Conservation (phyloP, 2,113 vertebrate genomes). For the Strix aluco region DNA sequence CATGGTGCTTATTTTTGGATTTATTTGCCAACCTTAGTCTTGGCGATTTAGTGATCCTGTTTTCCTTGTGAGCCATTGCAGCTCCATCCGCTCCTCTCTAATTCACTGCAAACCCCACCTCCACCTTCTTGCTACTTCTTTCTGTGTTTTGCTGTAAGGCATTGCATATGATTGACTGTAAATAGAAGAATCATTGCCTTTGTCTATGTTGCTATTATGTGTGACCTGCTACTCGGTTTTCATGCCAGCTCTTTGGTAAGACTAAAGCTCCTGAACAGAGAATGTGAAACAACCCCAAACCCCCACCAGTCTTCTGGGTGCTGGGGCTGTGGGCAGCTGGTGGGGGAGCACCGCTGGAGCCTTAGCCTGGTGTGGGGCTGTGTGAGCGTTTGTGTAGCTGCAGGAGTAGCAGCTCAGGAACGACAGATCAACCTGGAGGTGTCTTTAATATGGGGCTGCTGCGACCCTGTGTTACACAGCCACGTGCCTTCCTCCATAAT, state of each 20-base stretch:
- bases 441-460: rapidly evolving
- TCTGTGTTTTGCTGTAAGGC: not conserved
- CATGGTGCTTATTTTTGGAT: not conserved
- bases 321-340: not conserved
- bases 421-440: not conserved
- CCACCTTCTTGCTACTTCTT: not conserved
- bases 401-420: not conserved
- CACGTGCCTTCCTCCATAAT: rapidly evolving
- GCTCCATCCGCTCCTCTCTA: not conserved
- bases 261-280: not conserved
- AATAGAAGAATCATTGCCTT: not conserved
- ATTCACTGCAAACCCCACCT: not conserved
- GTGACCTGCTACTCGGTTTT: not conserved
- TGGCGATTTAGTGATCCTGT: not conserved
- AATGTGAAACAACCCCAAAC: not conserved
- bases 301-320: no score
- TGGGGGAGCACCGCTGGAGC: not conserved
- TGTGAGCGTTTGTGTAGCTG: not conserved
- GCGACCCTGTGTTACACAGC: rapidly evolving
- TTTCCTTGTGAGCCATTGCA: not conserved
- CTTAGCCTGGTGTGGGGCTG: not conserved
- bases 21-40: not conserved
- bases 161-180: not conserved
- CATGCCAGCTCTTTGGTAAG: not conserved
- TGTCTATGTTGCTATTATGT: not conserved